Evolutionary conservation across 2,888 invertebrate genomes (phyloP).

Genomic region (Synergus umbraculus): DNA sequence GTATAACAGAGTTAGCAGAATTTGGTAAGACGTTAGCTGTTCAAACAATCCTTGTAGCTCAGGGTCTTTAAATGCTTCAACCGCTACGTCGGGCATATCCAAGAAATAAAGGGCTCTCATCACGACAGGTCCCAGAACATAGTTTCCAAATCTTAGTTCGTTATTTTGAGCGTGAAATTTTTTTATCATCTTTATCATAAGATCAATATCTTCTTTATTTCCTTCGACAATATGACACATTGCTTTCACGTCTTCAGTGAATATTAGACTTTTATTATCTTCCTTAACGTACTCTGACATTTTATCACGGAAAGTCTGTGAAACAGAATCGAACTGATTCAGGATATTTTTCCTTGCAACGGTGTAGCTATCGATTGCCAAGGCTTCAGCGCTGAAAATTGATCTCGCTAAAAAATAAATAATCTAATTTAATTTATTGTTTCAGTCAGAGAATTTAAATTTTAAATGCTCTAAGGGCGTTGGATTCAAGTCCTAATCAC

Average conservation of each 20-base stretch:
- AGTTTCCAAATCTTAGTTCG: slow-evolving; percentile 87
- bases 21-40: slow-evolving; percentile 83
- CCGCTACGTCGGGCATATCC: slow-evolving; percentile 84
- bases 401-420: slow-evolving; percentile 67
- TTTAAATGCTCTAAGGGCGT: too few relatives aligned
- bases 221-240: slow-evolving; percentile 86
- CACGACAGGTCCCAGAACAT: slow-evolving; percentile 89
- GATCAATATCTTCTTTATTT: slow-evolving; percentile 80
- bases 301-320: slow-evolving; percentile 84
- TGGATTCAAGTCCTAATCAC: too few relatives aligned
- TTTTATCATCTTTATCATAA: slow-evolving; percentile 84
- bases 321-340: slow-evolving; percentile 81
- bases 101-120: slow-evolving; percentile 88
- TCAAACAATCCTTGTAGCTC: slow-evolving; percentile 84
- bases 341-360: slow-evolving; percentile 79
- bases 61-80: slow-evolving; percentile 83
- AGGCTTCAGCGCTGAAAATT: slow-evolving; percentile 80
- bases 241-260: slow-evolving; percentile 91
- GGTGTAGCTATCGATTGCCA: slow-evolving; percentile 83
- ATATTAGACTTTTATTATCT: slow-evolving; percentile 82
- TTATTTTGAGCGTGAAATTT: slow-evolving; percentile 86
- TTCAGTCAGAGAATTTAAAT: too few relatives aligned
- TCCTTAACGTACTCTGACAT: slow-evolving; percentile 83
- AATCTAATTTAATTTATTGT: background rate
- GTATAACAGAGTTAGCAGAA: slow-evolving; percentile 86